Conservation (phyloP, 1,140 invertebrate genomes). For the Drosophila santomea region DNA sequence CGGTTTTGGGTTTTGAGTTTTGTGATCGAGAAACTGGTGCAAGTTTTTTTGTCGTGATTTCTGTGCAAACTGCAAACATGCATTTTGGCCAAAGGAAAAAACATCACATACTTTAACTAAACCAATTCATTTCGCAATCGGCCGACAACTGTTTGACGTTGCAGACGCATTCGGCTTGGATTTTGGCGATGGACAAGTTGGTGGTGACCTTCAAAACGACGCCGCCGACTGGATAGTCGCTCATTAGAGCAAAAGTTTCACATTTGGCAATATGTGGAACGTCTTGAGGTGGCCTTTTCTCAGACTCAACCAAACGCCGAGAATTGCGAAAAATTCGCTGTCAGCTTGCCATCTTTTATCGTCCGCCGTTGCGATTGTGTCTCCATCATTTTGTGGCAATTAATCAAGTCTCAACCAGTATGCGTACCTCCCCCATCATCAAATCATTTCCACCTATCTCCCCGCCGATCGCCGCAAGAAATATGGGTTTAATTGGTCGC, state of each 20-base stretch:
- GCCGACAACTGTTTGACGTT: constrained; percentile 40
- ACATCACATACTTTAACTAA: constrained; percentile 40
- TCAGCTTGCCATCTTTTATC: constrained; percentile 41
- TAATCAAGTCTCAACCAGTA: constrained; percentile 43
- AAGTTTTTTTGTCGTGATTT: constrained; percentile 32
- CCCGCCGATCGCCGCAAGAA: constrained; percentile 12
- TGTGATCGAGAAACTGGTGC: constrained; percentile 46
- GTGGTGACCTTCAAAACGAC: constrained; percentile 43
- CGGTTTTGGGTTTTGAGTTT: constrained; percentile 39
- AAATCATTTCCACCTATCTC: constrained; percentile 14
- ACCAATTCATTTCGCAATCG: constrained; percentile 51
- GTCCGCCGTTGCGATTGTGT: constrained; percentile 36
- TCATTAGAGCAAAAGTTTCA: constrained; percentile 50
- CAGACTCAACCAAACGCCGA: constrained; percentile 23
- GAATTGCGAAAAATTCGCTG: constrained; percentile 40
- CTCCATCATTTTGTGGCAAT: constrained; percentile 44
- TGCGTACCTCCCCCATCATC: constrained; percentile 43
- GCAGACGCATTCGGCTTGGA: constrained; percentile 43
- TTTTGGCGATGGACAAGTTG: constrained; percentile 49
- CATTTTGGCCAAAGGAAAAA: constrained; percentile 44
- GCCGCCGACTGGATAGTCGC: constrained; percentile 29
- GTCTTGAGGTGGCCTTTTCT: constrained; percentile 47
- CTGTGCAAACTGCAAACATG: constrained; percentile 25
- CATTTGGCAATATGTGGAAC: constrained; percentile 50
- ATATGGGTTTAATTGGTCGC: constrained; percentile 45